Conservation (phyloP, 2,113 vertebrate species). For the Patagioenas fasciata region DNA sequence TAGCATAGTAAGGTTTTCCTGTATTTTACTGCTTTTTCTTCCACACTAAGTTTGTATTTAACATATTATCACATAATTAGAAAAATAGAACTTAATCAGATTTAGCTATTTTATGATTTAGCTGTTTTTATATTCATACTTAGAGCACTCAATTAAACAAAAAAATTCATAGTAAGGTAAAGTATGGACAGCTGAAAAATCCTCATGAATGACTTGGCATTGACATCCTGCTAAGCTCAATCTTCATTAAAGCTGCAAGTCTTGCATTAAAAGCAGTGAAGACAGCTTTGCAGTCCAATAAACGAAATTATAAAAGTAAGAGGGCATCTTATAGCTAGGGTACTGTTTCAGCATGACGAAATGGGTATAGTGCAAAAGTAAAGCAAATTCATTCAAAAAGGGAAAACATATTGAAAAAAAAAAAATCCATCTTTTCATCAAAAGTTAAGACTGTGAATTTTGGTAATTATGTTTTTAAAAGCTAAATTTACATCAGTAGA, state of each 20-base stretch:
- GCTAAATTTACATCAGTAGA: not conserved
- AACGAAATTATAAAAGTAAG: not conserved
- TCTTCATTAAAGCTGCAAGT: not conserved
- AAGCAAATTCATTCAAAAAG: not conserved
- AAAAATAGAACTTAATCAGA: not conserved
- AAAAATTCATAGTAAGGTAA: not conserved
- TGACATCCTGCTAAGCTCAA: not conserved
- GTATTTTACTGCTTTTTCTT: not conserved
- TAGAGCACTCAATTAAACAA: not conserved
- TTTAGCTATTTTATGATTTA: not conserved
- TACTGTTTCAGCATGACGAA: not conserved
- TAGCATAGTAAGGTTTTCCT: not conserved
- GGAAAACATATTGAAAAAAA: rapidly evolving
- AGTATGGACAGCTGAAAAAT: not conserved
- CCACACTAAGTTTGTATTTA: not conserved
- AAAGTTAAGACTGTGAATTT: not conserved
- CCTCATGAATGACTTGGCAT: not conserved
- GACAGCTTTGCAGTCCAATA: not conserved
- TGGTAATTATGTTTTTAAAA: not conserved
- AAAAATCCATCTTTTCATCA: not conserved
- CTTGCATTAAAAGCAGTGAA: not conserved
- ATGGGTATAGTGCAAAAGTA: not conserved
- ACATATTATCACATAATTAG: not conserved
- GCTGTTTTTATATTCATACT: not conserved
- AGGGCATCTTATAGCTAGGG: not conserved